phyloP scores from a whole-genome alignment of 2,888 invertebrate genomes.

The Melanargia galathea region DNA sequence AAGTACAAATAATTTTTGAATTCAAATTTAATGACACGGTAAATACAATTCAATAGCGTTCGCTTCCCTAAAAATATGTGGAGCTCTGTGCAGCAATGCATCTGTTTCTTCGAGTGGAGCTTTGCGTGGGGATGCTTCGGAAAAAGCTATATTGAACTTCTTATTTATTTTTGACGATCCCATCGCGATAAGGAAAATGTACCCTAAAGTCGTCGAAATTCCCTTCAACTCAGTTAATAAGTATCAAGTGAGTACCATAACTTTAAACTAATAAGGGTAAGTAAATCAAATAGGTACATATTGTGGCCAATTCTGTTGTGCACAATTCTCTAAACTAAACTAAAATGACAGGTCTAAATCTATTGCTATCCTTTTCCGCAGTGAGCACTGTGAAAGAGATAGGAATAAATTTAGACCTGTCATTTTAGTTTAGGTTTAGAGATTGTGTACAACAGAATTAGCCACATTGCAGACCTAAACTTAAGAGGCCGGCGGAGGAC shows the following conservation, averaged over 20 bases:
- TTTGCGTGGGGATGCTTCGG: slow-evolving; percentile 94
- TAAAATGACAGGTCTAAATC: no score
- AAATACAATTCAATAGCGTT: slow-evolving; percentile 80
- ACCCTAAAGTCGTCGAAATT: slow-evolving; percentile 93
- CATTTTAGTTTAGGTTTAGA: no score
- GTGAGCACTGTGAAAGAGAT: no score
- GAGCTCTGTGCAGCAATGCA: slow-evolving; percentile 97
- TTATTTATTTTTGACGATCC: slow-evolving; percentile 86
- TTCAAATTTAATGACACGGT: background rate
- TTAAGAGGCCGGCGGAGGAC: no score
- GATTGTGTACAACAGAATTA: no score
- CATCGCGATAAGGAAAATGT: slow-evolving; percentile 86
- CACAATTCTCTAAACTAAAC: no score
- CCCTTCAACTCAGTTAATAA: slow-evolving; percentile 98
- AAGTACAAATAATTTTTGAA: no score
- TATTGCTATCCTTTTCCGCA: no score
- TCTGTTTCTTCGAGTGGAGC: slow-evolving; percentile 92
- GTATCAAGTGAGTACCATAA: slow-evolving; percentile 84
- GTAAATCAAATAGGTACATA: no score
- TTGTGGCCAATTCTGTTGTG: no score
- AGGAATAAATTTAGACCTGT: no score
- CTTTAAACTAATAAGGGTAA: background rate
- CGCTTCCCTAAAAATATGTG: slow-evolving; percentile 92
- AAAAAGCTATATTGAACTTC: slow-evolving; percentile 93
- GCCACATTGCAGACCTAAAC: no score